Evolutionary conservation across 2,797 vertebrate genomes (phyloP).

Genomic region (Gymnodraco acuticeps): DNA sequence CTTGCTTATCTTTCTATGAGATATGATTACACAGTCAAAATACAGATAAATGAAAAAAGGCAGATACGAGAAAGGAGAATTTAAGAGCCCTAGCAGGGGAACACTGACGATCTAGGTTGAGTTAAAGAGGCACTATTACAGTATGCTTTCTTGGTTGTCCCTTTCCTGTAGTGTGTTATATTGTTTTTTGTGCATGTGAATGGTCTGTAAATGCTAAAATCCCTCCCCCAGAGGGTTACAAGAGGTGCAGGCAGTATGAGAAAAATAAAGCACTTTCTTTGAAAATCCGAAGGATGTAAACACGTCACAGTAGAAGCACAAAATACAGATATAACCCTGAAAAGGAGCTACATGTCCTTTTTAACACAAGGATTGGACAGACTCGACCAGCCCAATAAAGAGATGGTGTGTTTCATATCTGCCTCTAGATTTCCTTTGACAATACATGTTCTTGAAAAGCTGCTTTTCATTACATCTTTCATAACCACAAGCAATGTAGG

Average conservation of each 20-base stretch:
- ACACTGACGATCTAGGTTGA: slow-evolving; percentile 9
- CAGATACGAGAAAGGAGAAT: slow-evolving; percentile 2
- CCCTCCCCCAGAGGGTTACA: too few relatives aligned
- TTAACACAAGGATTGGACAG: slow-evolving; percentile 13
- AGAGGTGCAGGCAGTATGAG: too few relatives aligned
- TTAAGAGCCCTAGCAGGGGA: slow-evolving; percentile 11
- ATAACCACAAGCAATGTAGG: slow-evolving; percentile 27
- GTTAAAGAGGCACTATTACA: slow-evolving; percentile 18
- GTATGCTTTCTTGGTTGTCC: too few relatives aligned
- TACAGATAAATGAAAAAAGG: slow-evolving; percentile 28
- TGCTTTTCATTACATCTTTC: slow-evolving; percentile 36
- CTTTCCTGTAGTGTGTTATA: too few relatives aligned
- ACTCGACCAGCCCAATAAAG: slow-evolving; percentile 34
- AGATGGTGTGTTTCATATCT: slow-evolving; percentile 26
- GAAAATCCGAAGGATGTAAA: too few relatives aligned
- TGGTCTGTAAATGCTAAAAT: too few relatives aligned
- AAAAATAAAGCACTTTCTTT: too few relatives aligned
- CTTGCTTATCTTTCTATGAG: slow-evolving; percentile 47
- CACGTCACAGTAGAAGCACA: too few relatives aligned
- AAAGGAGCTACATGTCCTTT: too few relatives aligned
- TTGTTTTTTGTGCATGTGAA: too few relatives aligned
- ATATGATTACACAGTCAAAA: slow-evolving; percentile 56
- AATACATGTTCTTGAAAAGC: slow-evolving; percentile 34
- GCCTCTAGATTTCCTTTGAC: slow-evolving; percentile 38
- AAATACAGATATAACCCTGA: too few relatives aligned